A percentile compares a stretch with the other conserved stretches of the same genome.
Evolutionary conservation across 1,140 invertebrate species (phyloP).

Genomic region (Pollicipes pollicipes): DNA sequence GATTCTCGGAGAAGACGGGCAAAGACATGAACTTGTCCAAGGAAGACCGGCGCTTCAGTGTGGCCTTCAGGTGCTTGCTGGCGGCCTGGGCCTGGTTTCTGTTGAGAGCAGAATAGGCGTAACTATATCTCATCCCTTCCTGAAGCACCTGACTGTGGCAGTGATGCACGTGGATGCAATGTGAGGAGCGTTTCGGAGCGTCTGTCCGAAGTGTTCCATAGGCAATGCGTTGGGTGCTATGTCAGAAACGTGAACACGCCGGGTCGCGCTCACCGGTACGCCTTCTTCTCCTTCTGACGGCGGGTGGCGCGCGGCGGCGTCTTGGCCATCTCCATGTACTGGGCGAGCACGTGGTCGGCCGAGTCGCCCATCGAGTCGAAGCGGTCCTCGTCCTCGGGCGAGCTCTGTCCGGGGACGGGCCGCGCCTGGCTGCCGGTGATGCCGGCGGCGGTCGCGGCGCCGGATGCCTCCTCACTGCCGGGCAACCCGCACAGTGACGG

Average conservation of each 20-base stretch:
- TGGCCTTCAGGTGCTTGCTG: constrained; percentile 16
- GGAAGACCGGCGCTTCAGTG: constrained; percentile 18
- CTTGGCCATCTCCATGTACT: not conserved
- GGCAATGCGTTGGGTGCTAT: too few species aligned
- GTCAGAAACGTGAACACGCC: too few species aligned
- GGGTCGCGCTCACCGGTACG: not conserved
- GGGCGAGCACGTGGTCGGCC: not conserved
- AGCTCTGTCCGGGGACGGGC: not conserved
- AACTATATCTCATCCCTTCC: too few species aligned
- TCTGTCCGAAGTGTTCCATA: too few species aligned
- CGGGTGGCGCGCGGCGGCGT: not conserved
- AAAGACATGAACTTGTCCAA: constrained; percentile 14
- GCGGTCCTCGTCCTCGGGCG: not conserved
- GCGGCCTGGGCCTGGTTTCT: constrained; percentile 22
- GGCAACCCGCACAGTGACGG: too few species aligned
- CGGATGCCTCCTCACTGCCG: not conserved
- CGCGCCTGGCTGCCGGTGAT: too few species aligned
- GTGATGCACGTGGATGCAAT: too few species aligned
- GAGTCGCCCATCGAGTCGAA: not conserved
- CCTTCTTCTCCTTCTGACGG: not conserved
- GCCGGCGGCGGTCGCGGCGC: too few species aligned
- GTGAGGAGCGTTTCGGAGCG: too few species aligned
- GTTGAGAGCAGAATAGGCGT: not conserved
- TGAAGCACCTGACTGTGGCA: too few species aligned
- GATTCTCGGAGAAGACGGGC: constrained; percentile 12